Percentiles rank a stretch among this genome's conserved stretches.
These are phyloP conservation scores for Caenorhabditis sulstoni DNA, from an alignment of 2,888 invertebrate genomes.

Conservation along the genomic window DNA sequence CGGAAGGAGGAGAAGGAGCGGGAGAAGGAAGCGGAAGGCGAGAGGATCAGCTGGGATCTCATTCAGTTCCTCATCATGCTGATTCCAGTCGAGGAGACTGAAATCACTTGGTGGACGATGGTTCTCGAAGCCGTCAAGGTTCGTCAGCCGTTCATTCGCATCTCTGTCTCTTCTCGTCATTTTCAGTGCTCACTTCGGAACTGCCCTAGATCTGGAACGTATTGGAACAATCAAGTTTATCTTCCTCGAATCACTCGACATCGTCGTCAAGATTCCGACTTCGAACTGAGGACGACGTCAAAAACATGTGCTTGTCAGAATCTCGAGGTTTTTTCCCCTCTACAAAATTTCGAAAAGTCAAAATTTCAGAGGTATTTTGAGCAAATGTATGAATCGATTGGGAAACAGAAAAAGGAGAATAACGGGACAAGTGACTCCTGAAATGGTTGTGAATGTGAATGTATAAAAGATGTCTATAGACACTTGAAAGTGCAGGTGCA, in stretches of 20 bases:
- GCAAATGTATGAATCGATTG: constrained; percentile 20
- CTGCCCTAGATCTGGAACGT: constrained; percentile 2
- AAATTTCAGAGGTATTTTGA: constrained; percentile 27
- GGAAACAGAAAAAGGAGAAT: constrained; percentile 7
- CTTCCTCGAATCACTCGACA: constrained; percentile 36
- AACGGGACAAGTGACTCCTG: not conserved
- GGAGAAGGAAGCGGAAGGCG: not conserved
- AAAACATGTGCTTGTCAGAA: constrained; percentile 24
- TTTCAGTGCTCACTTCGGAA: constrained; percentile 51
- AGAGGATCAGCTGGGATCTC: constrained; percentile 31
- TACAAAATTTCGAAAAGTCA: not conserved
- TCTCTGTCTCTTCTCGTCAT: no score
- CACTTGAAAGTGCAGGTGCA: constrained; percentile 76
- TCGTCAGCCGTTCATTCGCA: not conserved
- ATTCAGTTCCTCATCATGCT: constrained; percentile 35
- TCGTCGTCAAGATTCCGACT: constrained; percentile 27
- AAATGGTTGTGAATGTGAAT: not conserved
- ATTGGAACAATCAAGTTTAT: constrained; percentile 12
- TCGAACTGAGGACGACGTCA: not conserved
- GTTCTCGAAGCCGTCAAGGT: constrained; percentile 49
- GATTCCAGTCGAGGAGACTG: constrained; percentile 29
- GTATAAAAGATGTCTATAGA: constrained; percentile 32
- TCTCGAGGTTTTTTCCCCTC: constrained; percentile 18
- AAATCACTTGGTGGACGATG: constrained; percentile 41
- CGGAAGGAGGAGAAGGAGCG: not conserved